A percentile compares a stretch with the other conserved stretches of the same genome.
phyloP scores from a whole-genome alignment of 2,113 vertebrate genomes.

The Cebus imitator region DNA sequence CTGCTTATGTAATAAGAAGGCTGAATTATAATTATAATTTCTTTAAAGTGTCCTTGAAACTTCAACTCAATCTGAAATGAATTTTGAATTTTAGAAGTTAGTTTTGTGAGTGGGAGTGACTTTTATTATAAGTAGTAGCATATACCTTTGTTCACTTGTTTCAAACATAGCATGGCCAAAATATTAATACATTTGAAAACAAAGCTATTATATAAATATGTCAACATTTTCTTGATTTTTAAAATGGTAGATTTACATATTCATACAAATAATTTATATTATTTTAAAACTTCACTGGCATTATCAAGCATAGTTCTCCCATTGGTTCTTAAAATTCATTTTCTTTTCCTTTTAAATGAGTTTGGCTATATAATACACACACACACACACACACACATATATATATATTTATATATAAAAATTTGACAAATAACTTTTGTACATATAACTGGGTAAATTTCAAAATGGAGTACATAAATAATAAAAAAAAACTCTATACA shows the following conservation, averaged over 20 bases:
- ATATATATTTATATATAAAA: background rate
- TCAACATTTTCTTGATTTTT: background rate
- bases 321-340: background rate
- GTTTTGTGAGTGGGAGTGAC: background rate
- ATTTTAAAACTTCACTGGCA: background rate
- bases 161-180: background rate
- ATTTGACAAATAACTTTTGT: background rate
- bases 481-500: background rate
- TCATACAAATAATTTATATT: background rate
- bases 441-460: background rate
- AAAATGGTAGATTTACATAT: background rate
- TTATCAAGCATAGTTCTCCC: background rate
- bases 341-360: background rate
- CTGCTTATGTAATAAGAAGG: slow-evolving; percentile 42
- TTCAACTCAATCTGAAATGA: slow-evolving; percentile 31
- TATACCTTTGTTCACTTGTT: background rate
- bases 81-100: slow-evolving; percentile 48
- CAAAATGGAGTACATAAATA: background rate
- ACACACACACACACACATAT: too few relatives aligned
- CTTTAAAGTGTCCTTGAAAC: slow-evolving; percentile 58
- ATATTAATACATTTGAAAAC: background rate
- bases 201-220: background rate
- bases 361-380: background rate
- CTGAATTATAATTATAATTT: slow-evolving; percentile 54
- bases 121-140: background rate